Evolutionary conservation across 1,140 invertebrate genomes (phyloP).

Genomic region (Polypedilum vanderplanki): DNA sequence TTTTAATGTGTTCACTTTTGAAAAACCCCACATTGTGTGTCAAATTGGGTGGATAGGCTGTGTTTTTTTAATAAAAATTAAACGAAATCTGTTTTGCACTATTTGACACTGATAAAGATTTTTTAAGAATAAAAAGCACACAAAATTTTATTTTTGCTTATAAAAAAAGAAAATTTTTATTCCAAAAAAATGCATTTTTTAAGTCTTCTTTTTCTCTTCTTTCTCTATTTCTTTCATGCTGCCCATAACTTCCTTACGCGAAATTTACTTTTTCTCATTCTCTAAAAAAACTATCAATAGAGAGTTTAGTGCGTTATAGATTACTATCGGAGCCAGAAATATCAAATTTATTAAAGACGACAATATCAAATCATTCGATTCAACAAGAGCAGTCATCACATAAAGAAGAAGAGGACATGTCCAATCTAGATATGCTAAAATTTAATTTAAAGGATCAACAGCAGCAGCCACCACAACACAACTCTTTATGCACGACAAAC

Average conservation of each 20-base stretch:
- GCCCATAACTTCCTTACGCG: no score
- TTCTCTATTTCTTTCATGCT: not conserved
- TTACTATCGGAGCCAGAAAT: conserved; percentile 13
- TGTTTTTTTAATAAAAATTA: no score
- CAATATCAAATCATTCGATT: conserved; percentile 19
- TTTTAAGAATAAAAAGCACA: not conserved
- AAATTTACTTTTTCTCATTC: no score
- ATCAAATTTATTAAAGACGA: not conserved
- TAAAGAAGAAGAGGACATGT: not conserved
- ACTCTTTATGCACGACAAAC: not conserved
- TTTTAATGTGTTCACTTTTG: no score
- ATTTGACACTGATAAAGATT: not conserved
- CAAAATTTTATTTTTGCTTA: not conserved
- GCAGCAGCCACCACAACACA: not conserved
- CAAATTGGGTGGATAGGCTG: no score
- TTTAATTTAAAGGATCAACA: conserved; percentile 3
- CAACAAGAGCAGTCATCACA: not conserved
- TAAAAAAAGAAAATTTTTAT: not conserved
- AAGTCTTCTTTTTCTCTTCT: not conserved
- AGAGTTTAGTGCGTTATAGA: conserved; percentile 21
- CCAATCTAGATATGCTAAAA: conserved; percentile 12
- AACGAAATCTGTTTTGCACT: not conserved
- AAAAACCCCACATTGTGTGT: no score
- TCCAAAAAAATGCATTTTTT: not conserved
- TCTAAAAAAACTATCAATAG: not conserved